These are phyloP conservation scores for rabbit (Oryctolagus cuniculus) DNA, from an alignment of 2,113 vertebrate species.

Conservation along the genomic window mOryCun1.1 NC_091432.1:174357001-174357500, in stretches of 20 bases:
- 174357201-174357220: background rate
- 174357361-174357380: conserved; percentile 56
- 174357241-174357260: background rate
- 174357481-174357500: background rate
- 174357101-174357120: background rate
- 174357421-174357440: conserved; percentile 37
- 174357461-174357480: background rate
- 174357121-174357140: background rate
- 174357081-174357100: background rate
- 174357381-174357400: conserved; percentile 70
- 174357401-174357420: conserved; percentile 70
- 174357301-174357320: conserved; percentile 12
- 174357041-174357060: background rate
- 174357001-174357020: background rate
- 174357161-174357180: conserved; percentile 12
- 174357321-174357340: conserved; percentile 52
- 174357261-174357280: background rate
- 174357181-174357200: background rate
- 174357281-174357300: background rate
- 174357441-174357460: background rate
- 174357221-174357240: background rate
- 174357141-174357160: conserved; percentile 18
- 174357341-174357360: conserved; percentile 35
- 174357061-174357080: background rate
- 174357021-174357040: background rate